Evolutionary conservation across 2,888 invertebrate genomes (phyloP), one percentile per base, ranked within the genome.

Genomic region (Hermaeophaga mercurialis): DNA sequence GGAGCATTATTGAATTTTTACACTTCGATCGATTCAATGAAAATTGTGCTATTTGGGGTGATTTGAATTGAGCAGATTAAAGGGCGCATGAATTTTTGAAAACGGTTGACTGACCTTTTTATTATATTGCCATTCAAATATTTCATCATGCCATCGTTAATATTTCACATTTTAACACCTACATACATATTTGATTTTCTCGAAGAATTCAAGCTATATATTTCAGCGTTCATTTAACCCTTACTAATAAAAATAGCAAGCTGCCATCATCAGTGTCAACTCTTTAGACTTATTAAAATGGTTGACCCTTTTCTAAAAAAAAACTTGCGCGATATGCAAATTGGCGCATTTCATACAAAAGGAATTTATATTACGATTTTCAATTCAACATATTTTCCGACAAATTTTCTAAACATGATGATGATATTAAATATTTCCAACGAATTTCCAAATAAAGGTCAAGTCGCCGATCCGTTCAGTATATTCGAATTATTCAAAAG

Each of bases 381-480:
- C 57, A 49, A 57, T 63, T 60, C 61, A 61, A 61, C 67, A 63
- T 56, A 61, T 59, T 62, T 64, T 66, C 62, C 64, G 63, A 60
- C 63, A 52, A 60, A 62, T 62, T 64, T 61, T 61, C 58, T 63
- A 63, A 66, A 61, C 63, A 61, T 64, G 54, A 56, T 54, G 48
- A n/a, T 58, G 61, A 65, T 68, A 68, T 68, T 66, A 66, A 68
- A 68, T 68, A 68, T 68, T 66, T 67, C 57, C 66, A 64, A 57
- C 53, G 61, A 61, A 63, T 65, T 62, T 54, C 43, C 54, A 58
- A 54, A 61, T 56, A 64, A 64, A 65, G 66, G 65, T 66, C 66
- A 66, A 66, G 57, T 55, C 43, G 17, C 12, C 7, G 24, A 14
- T n/a, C n/a, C 1, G 14, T 12, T 1, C 12, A 33, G 31, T 39